Evolutionary conservation across 2,888 invertebrate genomes (phyloP), one percentile per base, ranked within the genome.

Genomic region (Thymelicus acteon): DNA sequence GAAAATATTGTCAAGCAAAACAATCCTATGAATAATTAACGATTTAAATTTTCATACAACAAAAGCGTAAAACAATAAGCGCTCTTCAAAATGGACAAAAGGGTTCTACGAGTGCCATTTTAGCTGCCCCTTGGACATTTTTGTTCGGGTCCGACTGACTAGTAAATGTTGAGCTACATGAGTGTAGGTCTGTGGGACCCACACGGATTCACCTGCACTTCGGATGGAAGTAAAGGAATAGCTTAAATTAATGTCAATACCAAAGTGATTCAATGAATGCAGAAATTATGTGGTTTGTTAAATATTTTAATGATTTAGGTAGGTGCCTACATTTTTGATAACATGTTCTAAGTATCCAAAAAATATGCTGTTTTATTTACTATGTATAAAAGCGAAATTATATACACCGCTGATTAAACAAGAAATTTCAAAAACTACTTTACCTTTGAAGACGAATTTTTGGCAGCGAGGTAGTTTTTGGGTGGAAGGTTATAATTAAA

Each of bases 21-120:
- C 93, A 93, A 91, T 93, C 91, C 92, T 89, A 89, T 93, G 93
- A 93, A 93, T 93, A 93, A 93, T 93, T 92, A 92, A 89, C 92
- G 93, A 92, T 92, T 93, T 92, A 92, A 91, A 92, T 92, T 91
- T 90, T 88, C 90, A 91, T 87, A 90, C 86, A 91, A 93, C 92
- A 92, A 93, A 87, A 86, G 91, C 87, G 88, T 89, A 88, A 93
- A 92, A 93, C 92, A 93, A 93, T 93, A 92, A 88, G 85, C 88
- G 84, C 88, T 85, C 87, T 87, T 89, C 86, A 87, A 84, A 92
- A 82, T 91, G 93, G 93, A 93, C 93, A 93, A 93, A 87, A 84
- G 91, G 84, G 84, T 85, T 84, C 89, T 90, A 90, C 85, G 86
- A 86, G 87, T 89, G 90, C 87, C 89, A 83, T 88, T 91, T 88